Base-by-base conservation (phyloP, 2,113 vertebrate species). In the Scalopus aquaticus region DNA sequence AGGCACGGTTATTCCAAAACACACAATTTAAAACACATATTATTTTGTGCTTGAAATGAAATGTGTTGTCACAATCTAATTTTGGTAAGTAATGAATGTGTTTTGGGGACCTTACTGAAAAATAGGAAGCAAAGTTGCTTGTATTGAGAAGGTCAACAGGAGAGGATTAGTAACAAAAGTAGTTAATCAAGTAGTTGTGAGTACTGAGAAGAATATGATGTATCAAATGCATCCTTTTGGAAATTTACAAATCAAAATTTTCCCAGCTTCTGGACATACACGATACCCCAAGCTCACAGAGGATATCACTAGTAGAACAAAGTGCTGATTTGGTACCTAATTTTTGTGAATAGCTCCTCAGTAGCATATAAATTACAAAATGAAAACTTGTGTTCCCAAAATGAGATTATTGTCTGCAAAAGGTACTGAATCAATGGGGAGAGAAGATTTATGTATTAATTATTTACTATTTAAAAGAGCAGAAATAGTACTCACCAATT, bases 11-110 rank as follows among this genome's bases (percentile, higher is more conserved):
- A 89, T 54, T 93, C 37, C 44, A 94, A 44, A 78, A 51, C 7
- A 16, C 26, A 39, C 10, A 76, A 74, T 67, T 79, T 81, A 69
- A 88, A 95, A 58, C 6, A 44, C 32, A 32, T 46, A 26, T 64
- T 88, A 15, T 70, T 86, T 82, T 64, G 22, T 94, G 49, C 35
- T 30, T 93, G 54, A 83, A 85, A 88, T 95, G 30, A 96, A 44
- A 44, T 44, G n/a, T n/a, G n/a, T 80, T 39, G 12, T 79, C 30
- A 76, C n/a, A 69, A 56, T 74, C 20, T 90, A 72, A 74, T 86
- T 85, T 86, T 17, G 35, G 30, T 32, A 69, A 32, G 64, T 90
- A 88, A 62, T 64, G 2, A 19, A 60, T 42, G 5, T 46, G 3
- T 64, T 60, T 64, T 82, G 26, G 58, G 79, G 77, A 88, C 8